Evolutionary conservation across 1,140 invertebrate species (phyloP).

Genomic region (Chironomus striatipennis): DNA sequence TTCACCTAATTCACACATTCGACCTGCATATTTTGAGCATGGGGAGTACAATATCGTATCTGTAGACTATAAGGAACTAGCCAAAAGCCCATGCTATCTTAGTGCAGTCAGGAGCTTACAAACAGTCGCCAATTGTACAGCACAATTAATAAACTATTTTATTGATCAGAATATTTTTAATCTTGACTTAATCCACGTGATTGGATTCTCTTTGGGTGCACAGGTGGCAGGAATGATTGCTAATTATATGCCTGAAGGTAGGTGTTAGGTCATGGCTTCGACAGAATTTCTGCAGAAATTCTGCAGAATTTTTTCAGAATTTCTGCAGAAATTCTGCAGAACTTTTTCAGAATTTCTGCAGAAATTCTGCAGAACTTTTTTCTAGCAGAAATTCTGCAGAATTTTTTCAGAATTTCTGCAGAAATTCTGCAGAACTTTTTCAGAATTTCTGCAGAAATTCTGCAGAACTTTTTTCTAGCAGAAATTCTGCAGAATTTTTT

Average conservation of each 20-base stretch:
- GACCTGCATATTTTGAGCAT: conserved; percentile 47
- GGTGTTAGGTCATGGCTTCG: no score
- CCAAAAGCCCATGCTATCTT: conserved; percentile 48
- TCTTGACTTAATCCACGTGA: conserved; percentile 62
- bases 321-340: no score
- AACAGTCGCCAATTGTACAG: conserved; percentile 47
- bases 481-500: no score
- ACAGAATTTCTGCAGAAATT: no score
- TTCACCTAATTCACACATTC: conserved; percentile 47
- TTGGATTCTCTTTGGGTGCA: conserved; percentile 67
- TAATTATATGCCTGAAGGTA: conserved; percentile 44
- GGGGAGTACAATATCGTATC: conserved; percentile 51
- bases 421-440: no score
- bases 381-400: no score
- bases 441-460: no score
- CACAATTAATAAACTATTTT: conserved; percentile 53
- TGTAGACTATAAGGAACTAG: conserved; percentile 49
- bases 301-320: no score
- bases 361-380: no score
- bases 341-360: no score
- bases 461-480: no score
- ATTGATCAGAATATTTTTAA: conserved; percentile 45
- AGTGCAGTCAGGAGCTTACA: conserved; percentile 46
- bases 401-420: no score
- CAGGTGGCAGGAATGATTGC: conserved; percentile 77